Base-by-base conservation (phyloP, 2,888 invertebrate genomes). In the Idaea straminata region DNA sequence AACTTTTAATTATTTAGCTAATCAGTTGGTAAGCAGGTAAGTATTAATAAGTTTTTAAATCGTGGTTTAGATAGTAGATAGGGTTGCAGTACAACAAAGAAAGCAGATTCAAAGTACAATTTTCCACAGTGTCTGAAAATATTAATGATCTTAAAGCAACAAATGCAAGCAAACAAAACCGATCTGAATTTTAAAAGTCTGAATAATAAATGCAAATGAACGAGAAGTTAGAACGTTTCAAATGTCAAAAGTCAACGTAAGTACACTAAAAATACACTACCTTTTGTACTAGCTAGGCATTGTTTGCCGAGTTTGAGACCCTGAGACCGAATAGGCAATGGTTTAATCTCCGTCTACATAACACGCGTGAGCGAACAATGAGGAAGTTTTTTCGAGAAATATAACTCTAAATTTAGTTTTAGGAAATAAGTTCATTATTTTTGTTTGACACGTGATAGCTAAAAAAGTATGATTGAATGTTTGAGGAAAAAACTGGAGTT, bases 301-400 rank as follows among this genome's bases (percentile, higher is more conserved):
- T 47, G 13, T 47, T 36, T 7, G 47, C 13, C 10, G 61, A 61
- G 64, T 61, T 59, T 64, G 60, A 63, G 69, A 66, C 64, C 66
- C 69, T 69, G 64, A 66, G 25, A 59, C 35, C 47, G 34, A 59
- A 16, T 35, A 57, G 34, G 62, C 64, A 69, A 66, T 69, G 25
- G 69, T 66, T 47, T 65, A 59, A 62, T 64, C 59, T 62, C 61
- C 61, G 58, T 61, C 57, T 16, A 38, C 60, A n/a, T n/a, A n/a
- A n/a, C n/a, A 68, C 64, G 63, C 65, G 64, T 68, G 63, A 62
- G 35, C 25, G 64, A 59, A 35, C 66, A 64, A 69, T 66, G 62
- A 69, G 66, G 64, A 69, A 69, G 66, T 64, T 60, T 64, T 34
- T 36, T 7, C 25, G 3, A 58, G 61, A 61, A 57, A 64, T 36